Percentiles rank a stretch among this genome's conserved stretches.
Conservation (phyloP, 2,797 vertebrate species). For the Psittacula derbiana region DNA sequence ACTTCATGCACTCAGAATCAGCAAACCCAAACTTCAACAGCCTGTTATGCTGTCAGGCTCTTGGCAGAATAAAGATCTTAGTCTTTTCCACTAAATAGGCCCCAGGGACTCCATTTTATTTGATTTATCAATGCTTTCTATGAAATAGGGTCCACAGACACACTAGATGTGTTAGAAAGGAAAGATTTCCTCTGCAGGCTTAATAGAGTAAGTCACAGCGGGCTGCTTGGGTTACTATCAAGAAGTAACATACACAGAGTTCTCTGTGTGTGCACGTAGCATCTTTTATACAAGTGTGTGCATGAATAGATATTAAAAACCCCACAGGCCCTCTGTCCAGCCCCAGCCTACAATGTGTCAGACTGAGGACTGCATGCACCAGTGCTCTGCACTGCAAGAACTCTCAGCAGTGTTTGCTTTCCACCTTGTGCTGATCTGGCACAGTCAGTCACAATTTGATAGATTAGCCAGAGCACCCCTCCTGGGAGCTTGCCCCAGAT, state of each 20-base stretch:
- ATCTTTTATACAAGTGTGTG: fast-evolving
- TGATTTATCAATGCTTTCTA: not conserved
- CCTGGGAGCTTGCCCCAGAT: not conserved
- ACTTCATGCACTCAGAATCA: not conserved
- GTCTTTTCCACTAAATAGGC: not conserved
- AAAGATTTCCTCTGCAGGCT: not conserved
- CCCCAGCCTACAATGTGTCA: not conserved
- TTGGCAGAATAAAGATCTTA: not conserved
- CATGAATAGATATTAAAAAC: fast-evolving
- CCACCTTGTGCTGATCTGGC: not conserved
- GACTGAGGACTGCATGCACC: not conserved
- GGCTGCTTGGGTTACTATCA: not conserved
- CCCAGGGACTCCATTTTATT: not conserved
- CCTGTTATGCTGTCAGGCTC: not conserved
- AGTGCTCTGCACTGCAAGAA: not conserved
- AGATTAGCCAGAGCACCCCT: not conserved
- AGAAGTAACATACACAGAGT: not conserved
- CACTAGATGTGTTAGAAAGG: not conserved
- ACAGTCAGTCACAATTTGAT: not conserved
- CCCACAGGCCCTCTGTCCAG: not conserved
- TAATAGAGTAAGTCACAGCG: not conserved
- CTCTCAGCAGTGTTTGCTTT: not conserved
- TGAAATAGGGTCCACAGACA: not conserved
- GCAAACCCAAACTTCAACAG: not conserved
- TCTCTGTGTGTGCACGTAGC: not conserved